These are phyloP conservation scores for Drosophila prosaltans DNA, from an alignment of 1,140 invertebrate species.

Conservation along the genomic window DNA sequence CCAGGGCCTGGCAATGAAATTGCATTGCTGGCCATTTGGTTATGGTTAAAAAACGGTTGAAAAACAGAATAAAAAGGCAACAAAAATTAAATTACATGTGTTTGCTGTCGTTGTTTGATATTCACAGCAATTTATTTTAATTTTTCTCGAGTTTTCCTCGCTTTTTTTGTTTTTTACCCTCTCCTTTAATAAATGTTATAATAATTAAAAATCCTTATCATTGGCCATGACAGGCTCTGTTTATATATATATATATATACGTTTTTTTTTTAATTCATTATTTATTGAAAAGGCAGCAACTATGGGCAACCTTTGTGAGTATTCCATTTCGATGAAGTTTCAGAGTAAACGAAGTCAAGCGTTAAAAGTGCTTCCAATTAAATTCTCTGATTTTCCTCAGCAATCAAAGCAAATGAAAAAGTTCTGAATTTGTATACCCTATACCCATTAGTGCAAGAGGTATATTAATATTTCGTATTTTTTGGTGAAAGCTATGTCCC, in stretches of 20 bases:
- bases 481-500: too few species aligned
- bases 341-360: slow-evolving; percentile 42
- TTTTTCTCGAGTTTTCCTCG: slow-evolving; percentile 15
- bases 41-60: slow-evolving; percentile 22
- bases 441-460: neutral
- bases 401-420: slow-evolving; percentile 46
- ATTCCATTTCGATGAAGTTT: neutral
- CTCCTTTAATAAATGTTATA: slow-evolving; percentile 12
- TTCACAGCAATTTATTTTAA: slow-evolving; percentile 40
- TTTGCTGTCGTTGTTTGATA: slow-evolving; percentile 45
- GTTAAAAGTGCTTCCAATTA: slow-evolving; percentile 52
- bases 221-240: slow-evolving; percentile 36
- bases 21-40: slow-evolving; percentile 47
- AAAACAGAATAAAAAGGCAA: slow-evolving; percentile 10
- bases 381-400: slow-evolving; percentile 45
- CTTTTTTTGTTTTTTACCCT: slow-evolving; percentile 26
- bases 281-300: slow-evolving; percentile 10
- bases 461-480: neutral
- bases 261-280: neutral
- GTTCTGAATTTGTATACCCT: slow-evolving; percentile 28
- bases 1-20: slow-evolving; percentile 33
- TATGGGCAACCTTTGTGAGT: slow-evolving; percentile 39
- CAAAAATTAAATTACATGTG: slow-evolving; percentile 42
- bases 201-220: slow-evolving; percentile 30
- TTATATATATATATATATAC: neutral